Evolutionary conservation across 92 coral and sea anemone species (phyloP).

Genomic region (Muricea muricata): DNA sequence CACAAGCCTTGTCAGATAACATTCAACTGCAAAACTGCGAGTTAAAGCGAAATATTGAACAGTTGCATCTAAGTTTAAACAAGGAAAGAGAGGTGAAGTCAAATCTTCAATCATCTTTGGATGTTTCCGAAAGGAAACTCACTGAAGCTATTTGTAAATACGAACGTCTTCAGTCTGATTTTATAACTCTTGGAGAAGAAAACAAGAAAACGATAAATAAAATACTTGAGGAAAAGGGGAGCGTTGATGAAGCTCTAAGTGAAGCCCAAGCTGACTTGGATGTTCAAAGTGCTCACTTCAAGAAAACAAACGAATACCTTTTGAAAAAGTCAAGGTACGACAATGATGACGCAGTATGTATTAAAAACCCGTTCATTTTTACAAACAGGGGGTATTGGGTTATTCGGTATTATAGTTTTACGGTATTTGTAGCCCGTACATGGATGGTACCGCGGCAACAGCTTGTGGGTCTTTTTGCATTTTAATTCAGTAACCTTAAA

Average conservation of each 20-base stretch:
- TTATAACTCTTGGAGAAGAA: constrained; percentile 82
- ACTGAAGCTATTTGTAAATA: constrained; percentile 10
- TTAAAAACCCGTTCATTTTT: too few relatives aligned
- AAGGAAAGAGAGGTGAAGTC: not conserved
- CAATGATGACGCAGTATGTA: too few relatives aligned
- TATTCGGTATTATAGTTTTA: too few relatives aligned
- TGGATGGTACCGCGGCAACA: too few relatives aligned
- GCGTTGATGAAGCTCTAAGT: not conserved
- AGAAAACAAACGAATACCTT: constrained; percentile 11
- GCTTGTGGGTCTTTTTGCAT: too few relatives aligned
- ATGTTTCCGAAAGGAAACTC: not conserved
- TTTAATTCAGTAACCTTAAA: too few relatives aligned
- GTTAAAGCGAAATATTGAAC: not conserved
- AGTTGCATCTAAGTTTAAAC: not conserved
- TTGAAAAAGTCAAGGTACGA: not conserved
- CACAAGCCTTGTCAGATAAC: not conserved
- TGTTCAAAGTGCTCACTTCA: not conserved
- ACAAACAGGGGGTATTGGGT: too few relatives aligned
- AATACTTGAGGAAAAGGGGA: constrained; percentile 3
- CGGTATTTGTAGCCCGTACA: too few relatives aligned
- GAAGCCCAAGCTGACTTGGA: not conserved
- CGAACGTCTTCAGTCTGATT: constrained; percentile 64
- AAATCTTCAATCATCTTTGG: not conserved
- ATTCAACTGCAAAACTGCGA: constrained; percentile 4
- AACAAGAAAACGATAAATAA: constrained; percentile 49